Conservation (phyloP, 2,797 vertebrate genomes). For the Bradypodion pumilum region DNA sequence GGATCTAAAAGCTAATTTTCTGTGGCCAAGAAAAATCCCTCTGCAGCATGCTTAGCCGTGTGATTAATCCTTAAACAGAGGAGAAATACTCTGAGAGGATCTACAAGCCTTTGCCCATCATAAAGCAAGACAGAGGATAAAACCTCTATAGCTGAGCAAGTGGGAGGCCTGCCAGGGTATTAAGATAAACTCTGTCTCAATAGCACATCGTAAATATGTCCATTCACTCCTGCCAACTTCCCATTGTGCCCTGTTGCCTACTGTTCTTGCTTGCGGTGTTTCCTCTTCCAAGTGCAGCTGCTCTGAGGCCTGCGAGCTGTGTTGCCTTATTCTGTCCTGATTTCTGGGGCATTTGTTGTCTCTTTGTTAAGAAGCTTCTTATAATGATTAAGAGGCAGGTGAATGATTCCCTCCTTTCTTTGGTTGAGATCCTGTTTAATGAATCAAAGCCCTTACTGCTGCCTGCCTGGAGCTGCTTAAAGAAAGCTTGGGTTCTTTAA, state of each 20-base stretch:
- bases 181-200: slow-evolving; percentile 23
- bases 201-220: slow-evolving; percentile 16
- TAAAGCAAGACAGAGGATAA: background rate
- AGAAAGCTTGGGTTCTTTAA: slow-evolving; percentile 3
- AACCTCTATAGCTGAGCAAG: slow-evolving; percentile 18
- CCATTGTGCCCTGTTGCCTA: slow-evolving; percentile 10
- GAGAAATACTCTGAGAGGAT: background rate
- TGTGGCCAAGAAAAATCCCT: background rate
- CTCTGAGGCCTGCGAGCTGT: background rate
- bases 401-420: slow-evolving; percentile 42
- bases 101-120: background rate
- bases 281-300: background rate
- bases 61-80: slow-evolving; percentile 15
- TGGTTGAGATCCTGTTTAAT: slow-evolving; percentile 24
- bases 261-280: background rate
- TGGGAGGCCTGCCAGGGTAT: slow-evolving; percentile 14
- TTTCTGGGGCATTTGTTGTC: slow-evolving; percentile 24
- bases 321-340: background rate
- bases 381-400: slow-evolving; percentile 26
- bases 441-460: slow-evolving; percentile 14
- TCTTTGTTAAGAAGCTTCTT: slow-evolving; percentile 25
- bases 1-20: background rate
- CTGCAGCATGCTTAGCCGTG: background rate
- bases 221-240: slow-evolving; percentile 15
- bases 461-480: slow-evolving; percentile 3